Conservation (phyloP, 2,113 vertebrate species). For the Mormyrus iriodes region DNA sequence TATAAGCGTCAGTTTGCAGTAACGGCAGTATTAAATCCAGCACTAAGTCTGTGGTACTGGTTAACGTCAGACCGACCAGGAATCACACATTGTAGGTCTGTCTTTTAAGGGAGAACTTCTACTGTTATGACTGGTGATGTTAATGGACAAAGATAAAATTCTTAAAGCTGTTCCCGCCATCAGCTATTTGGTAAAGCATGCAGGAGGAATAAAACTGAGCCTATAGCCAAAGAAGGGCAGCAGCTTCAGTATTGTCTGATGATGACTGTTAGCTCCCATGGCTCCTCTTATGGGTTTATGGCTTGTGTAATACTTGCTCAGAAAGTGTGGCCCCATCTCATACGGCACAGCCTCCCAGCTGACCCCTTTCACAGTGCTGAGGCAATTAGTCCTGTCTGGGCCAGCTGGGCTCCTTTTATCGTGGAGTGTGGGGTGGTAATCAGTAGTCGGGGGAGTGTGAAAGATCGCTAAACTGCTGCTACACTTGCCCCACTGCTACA, state of each 20-base stretch:
- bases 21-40: not conserved
- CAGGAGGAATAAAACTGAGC: not conserved
- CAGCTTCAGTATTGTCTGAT: not conserved
- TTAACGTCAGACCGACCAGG: not conserved
- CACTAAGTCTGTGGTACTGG: not conserved
- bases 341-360: not conserved
- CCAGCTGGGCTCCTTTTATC: not conserved
- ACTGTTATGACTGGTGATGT: not conserved
- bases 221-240: not conserved
- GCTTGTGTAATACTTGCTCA: not conserved
- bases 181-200: not conserved
- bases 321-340: not conserved
- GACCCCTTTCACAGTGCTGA: not conserved
- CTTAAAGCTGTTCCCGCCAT: not conserved
- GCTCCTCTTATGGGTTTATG: not conserved
- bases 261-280: not conserved
- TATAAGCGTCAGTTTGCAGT: not conserved
- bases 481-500: not conserved
- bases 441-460: not conserved
- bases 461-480: not conserved
- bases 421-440: not conserved
- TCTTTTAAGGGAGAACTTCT: not conserved
- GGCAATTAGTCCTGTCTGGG: not conserved
- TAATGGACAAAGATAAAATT: not conserved
- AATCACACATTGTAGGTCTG: not conserved